Evolutionary conservation across 2,888 invertebrate genomes (phyloP).

Genomic region (Nymphalis polychloros): DNA sequence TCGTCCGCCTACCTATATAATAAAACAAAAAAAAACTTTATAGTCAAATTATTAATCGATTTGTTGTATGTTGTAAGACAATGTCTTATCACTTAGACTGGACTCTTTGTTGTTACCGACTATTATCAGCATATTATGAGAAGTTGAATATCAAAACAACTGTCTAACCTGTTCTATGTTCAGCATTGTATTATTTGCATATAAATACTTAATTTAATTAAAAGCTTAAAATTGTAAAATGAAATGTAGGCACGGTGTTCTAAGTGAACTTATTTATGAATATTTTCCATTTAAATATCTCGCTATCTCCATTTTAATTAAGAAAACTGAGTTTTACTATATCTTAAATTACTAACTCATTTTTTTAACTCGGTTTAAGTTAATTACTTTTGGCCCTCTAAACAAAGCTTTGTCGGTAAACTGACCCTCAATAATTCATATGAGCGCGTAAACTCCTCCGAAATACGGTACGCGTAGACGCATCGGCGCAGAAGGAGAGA

Average conservation of each 20-base stretch:
- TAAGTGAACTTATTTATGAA: neutral
- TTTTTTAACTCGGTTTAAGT: constrained; percentile 75
- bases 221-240: constrained; percentile 4
- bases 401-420: constrained; percentile 79
- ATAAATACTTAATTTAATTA: constrained; percentile 32
- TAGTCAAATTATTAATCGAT: too few relatives aligned
- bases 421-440: constrained; percentile 69
- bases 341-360: constrained; percentile 15
- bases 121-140: constrained; percentile 44
- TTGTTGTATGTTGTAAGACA: neutral
- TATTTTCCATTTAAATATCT: neutral
- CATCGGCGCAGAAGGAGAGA: constrained; percentile 66
- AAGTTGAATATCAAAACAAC: constrained; percentile 43
- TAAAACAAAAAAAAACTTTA: too few relatives aligned
- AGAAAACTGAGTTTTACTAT: neutral
- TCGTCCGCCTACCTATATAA: too few relatives aligned
- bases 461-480: constrained; percentile 70
- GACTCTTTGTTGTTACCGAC: constrained; percentile 39
- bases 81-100: constrained; percentile 27
- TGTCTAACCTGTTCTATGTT: constrained; percentile 32
- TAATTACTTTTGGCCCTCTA: constrained; percentile 76
- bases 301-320: neutral
- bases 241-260: neutral
- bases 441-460: constrained; percentile 61
- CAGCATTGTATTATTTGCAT: constrained; percentile 34